These are phyloP conservation scores for Cariama cristata DNA, from an alignment of 2,113 vertebrate species.

Conservation along the genomic window DNA sequence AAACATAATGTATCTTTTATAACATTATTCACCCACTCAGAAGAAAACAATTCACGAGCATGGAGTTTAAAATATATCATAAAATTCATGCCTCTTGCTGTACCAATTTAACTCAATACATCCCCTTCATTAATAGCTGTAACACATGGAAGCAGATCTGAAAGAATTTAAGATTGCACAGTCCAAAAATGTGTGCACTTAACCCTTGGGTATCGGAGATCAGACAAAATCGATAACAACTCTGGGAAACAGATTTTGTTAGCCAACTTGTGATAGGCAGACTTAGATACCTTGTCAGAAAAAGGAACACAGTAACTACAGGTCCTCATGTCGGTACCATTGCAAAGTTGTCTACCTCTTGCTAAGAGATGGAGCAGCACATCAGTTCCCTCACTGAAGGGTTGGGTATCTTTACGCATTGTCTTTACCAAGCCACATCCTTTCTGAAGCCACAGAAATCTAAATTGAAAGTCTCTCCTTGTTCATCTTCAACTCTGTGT, in stretches of 20 bases:
- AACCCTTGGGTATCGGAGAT: not conserved
- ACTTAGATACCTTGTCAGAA: not conserved
- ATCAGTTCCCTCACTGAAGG: not conserved
- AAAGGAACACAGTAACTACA: not conserved
- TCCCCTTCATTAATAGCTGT: constrained; percentile 54
- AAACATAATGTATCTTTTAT: constrained; percentile 80
- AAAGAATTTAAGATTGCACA: constrained; percentile 11
- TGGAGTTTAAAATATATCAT: constrained; percentile 74
- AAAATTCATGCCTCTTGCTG: constrained; percentile 68
- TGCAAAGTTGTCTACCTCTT: not conserved
- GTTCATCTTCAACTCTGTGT: accelerated
- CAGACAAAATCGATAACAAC: not conserved
- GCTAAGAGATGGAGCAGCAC: not conserved
- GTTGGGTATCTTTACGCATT: accelerated
- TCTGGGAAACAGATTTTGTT: not conserved
- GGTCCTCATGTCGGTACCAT: not conserved
- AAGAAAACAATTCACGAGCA: constrained; percentile 75
- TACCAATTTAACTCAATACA: constrained; percentile 64
- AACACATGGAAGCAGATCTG: constrained; percentile 15
- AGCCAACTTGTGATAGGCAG: not conserved
- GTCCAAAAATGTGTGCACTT: not conserved
- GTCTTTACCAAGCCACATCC: not conserved
- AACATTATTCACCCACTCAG: constrained; percentile 74
- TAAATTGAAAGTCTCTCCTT: not conserved
- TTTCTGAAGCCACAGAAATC: not conserved